Conservation (phyloP, 2,797 vertebrate genomes). For the Lutjanus argentimaculatus region DNA sequence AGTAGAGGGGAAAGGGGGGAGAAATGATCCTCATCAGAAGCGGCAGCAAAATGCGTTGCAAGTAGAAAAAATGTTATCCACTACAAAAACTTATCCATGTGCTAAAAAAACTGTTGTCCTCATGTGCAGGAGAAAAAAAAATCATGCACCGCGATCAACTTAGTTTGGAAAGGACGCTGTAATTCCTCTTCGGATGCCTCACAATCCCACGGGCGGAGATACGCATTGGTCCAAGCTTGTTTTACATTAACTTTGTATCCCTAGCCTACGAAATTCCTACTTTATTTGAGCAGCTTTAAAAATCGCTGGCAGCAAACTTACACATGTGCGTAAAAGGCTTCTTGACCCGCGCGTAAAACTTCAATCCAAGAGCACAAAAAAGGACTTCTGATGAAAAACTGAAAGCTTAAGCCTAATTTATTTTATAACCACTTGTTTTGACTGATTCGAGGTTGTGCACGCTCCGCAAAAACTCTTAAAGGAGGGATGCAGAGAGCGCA, state of each 20-base stretch:
- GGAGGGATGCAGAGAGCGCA: conserved; percentile 78
- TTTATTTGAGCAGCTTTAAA: conserved; percentile 43
- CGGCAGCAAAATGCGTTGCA: conserved; percentile 67
- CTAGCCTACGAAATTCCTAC: conserved; percentile 61
- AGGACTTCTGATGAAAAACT: conserved; percentile 45
- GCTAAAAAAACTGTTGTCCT: conserved; percentile 82
- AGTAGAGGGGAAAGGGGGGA: conserved; percentile 61
- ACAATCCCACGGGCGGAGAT: conserved; percentile 80
- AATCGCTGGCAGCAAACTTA: conserved; percentile 40
- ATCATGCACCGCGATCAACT: conserved; percentile 76
- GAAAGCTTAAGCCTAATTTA: conserved; percentile 49
- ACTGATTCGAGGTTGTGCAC: conserved; percentile 57
- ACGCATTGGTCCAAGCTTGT: conserved; percentile 80
- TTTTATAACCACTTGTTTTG: conserved; percentile 71
- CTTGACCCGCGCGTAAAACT: conserved; percentile 68
- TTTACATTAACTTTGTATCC: conserved; percentile 75
- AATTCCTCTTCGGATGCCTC: conserved; percentile 85
- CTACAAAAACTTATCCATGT: conserved; percentile 86
- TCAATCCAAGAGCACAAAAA: conserved; percentile 68
- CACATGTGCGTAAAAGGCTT: conserved; percentile 55
- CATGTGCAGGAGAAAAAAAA: conserved; percentile 56
- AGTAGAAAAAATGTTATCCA: conserved; percentile 76
- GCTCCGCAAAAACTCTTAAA: conserved; percentile 67
- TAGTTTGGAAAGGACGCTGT: conserved; percentile 75
- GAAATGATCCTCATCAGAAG: conserved; percentile 78